Evolutionary conservation across 1,140 invertebrate species (phyloP).

Genomic region (Xylocopa sonorina): DNA sequence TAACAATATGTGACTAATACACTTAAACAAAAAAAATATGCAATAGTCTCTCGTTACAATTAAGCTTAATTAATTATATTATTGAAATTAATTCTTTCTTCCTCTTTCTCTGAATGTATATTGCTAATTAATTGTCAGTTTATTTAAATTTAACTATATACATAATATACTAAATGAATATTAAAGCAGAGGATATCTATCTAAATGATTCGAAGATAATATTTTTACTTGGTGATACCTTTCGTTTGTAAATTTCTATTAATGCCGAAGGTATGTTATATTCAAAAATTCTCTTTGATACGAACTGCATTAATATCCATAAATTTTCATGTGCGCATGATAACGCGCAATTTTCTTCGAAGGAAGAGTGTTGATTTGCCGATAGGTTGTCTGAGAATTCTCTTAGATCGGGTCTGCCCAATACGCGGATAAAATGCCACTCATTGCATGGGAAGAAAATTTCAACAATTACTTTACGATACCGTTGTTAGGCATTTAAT

Average conservation of each 20-base stretch:
- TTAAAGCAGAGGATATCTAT: too few species aligned
- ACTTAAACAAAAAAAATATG: too few species aligned
- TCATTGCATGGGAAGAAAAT: slow-evolving; percentile 44
- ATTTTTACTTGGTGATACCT: neutral
- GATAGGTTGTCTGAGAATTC: slow-evolving; percentile 42
- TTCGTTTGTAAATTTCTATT: neutral
- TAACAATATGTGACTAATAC: too few species aligned
- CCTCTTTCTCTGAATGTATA: too few species aligned
- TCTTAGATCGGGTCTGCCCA: slow-evolving; percentile 41
- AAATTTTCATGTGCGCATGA: slow-evolving; percentile 1
- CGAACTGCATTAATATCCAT: neutral
- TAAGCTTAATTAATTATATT: neutral
- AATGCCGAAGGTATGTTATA: neutral
- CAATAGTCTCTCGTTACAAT: too few species aligned
- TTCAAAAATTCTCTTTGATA: slow-evolving; percentile 16
- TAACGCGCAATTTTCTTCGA: slow-evolving; percentile 44
- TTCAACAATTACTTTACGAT: slow-evolving; percentile 58
- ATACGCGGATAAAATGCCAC: slow-evolving; percentile 33
- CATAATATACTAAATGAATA: too few species aligned
- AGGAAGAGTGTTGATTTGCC: slow-evolving; percentile 41
- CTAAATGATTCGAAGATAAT: too few species aligned
- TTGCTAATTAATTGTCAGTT: too few species aligned
- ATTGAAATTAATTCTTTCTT: neutral
- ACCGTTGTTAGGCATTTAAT: slow-evolving; percentile 51
- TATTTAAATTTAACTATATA: neutral